These are phyloP conservation scores for Hoplostethus atlanticus DNA, from an alignment of 2,797 vertebrate species.

Conservation along the genomic window DNA sequence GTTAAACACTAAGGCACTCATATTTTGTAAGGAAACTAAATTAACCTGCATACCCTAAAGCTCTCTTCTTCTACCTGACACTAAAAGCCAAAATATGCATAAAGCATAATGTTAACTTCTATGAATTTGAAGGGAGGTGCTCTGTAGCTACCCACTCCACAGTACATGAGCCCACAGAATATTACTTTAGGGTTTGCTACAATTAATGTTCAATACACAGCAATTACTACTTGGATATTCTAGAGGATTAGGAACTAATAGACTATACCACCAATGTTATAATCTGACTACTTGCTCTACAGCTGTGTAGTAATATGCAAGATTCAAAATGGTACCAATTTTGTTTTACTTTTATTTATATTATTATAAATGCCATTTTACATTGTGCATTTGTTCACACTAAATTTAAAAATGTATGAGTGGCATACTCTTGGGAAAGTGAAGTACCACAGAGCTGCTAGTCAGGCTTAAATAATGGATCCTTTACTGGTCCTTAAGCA, in stretches of 20 bases:
- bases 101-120: slow-evolving; percentile 57
- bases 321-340: slow-evolving; percentile 9
- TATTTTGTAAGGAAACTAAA: slow-evolving; percentile 78
- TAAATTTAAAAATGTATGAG: slow-evolving; percentile 34
- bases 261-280: no score
- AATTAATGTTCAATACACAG: slow-evolving; percentile 14
- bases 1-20: slow-evolving; percentile 82
- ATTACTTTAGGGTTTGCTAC: slow-evolving; percentile 18
- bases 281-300: no score
- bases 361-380: slow-evolving; percentile 34
- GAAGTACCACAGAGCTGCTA: slow-evolving; percentile 29
- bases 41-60: slow-evolving; percentile 76
- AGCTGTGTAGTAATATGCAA: no score
- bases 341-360: slow-evolving; percentile 22
- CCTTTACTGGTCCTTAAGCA: slow-evolving; percentile 38
- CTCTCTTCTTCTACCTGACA: slow-evolving; percentile 53
- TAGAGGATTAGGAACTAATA: no score
- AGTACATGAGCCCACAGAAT: slow-evolving; percentile 14
- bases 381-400: slow-evolving; percentile 1
- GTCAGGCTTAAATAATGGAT: slow-evolving; percentile 52
- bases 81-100: slow-evolving; percentile 61
- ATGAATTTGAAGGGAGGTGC: slow-evolving; percentile 31
- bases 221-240: neutral
- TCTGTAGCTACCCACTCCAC: slow-evolving; percentile 40
- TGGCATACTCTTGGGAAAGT: slow-evolving; percentile 38